These are phyloP conservation scores for Standfussiana lucernea DNA, from an alignment of 2,888 invertebrate genomes.

Conservation along the genomic window DNA sequence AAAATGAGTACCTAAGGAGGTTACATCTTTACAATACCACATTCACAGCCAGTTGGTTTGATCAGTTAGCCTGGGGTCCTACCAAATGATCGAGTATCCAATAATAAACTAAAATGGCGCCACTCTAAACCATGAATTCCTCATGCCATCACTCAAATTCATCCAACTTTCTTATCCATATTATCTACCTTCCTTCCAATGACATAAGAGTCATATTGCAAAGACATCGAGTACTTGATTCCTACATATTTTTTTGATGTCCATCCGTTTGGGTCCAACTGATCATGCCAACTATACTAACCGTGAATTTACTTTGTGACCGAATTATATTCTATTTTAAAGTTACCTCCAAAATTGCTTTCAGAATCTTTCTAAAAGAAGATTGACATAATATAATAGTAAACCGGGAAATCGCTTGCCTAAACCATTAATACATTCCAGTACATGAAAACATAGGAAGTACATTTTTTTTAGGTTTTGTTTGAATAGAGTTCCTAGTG, in stretches of 20 bases:
- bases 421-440: not conserved
- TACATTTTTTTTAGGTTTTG: not conserved
- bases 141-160: no score
- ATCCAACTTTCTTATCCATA: no score
- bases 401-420: not conserved
- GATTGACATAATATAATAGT: not conserved
- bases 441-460: not conserved
- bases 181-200: no score
- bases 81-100: no score
- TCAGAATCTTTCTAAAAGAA: not conserved
- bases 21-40: not conserved
- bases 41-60: not conserved
- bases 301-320: no score
- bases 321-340: not conserved
- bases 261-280: no score
- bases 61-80: not conserved
- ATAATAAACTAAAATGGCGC: no score
- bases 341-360: not conserved
- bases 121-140: no score
- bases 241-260: no score
- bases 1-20: not conserved
- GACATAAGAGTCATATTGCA: no score
- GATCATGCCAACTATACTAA: no score
- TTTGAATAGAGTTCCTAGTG: conserved; percentile 1
- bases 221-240: no score